These are phyloP conservation scores for Drosophila ustulata DNA, from an alignment of 2,888 invertebrate genomes.

Conservation along the genomic window DNA sequence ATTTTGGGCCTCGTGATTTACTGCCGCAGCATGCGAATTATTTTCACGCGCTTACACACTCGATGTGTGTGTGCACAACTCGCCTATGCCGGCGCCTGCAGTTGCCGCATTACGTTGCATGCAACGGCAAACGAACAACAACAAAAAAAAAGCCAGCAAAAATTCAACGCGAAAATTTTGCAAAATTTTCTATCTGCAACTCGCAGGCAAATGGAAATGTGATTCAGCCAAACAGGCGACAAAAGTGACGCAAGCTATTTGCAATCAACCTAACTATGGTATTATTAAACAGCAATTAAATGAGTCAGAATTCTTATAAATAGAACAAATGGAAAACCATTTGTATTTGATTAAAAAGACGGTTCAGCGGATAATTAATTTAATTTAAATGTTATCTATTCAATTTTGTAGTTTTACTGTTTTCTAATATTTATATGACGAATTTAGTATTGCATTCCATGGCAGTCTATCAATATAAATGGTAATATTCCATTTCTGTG, in stretches of 20 bases:
- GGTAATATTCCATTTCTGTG: too few relatives aligned
- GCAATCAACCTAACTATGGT: not conserved
- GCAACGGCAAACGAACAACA: not conserved
- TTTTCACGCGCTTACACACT: conserved; percentile 43
- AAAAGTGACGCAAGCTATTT: conserved; percentile 10
- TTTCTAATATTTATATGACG: too few relatives aligned
- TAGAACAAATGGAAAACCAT: too few relatives aligned
- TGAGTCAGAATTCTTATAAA: too few relatives aligned
- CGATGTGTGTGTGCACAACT: conserved; percentile 1
- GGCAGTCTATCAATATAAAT: too few relatives aligned
- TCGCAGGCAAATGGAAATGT: conserved; percentile 17
- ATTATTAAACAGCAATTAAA: too few relatives aligned
- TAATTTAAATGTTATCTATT: too few relatives aligned
- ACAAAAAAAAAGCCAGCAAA: not conserved
- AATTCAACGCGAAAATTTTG: conserved; percentile 25
- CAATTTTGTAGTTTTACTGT: too few relatives aligned
- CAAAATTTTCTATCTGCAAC: conserved; percentile 35
- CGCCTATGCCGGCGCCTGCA: conserved; percentile 50
- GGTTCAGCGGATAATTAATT: too few relatives aligned
- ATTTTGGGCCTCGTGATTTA: conserved; percentile 67
- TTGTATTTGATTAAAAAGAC: too few relatives aligned
- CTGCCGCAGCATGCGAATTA: conserved; percentile 51
- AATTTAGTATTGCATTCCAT: too few relatives aligned
- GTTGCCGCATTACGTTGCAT: conserved; percentile 40
- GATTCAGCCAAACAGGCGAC: conserved; percentile 1